Evolutionary conservation across 64 coral and sea anemone species (phyloP), one percentile per base, ranked within the genome.

Genomic region (Montipora cactus): DNA sequence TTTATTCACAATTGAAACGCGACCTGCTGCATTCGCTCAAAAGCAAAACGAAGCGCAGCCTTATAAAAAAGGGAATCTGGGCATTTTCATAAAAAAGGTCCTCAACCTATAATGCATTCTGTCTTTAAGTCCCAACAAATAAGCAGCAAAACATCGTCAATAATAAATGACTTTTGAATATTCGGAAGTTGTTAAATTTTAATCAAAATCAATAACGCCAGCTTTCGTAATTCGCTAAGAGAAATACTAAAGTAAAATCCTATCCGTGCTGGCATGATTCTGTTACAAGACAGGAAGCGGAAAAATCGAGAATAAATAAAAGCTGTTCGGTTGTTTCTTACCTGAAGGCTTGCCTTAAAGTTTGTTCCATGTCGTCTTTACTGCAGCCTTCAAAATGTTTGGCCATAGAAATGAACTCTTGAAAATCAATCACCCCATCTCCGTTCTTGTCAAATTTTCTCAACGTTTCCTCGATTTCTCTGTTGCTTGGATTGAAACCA

Each of bases 321-420:
- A 57, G 53, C 37, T 37, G 37, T 57, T 11, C 11, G 53, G 6
- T 57, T 57, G 53, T 57, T 7, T 37, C 85, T 77, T 89, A 97
- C 96, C 96, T 94, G 79, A 97, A 97, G 12, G 96, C 96, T 47
- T 97, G 96, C 14, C 96, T 67, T n/a, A 97, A 78, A 21, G 91
- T 97, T 79, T 97, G 89, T 84, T 97, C 96, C 5, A 95, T 93
- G 80, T 95, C 90, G 7, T 95, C 79, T 49, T 80, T 90, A 37
- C 82, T 62, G 52, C 96, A 94, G 11, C 96, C 96, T 20, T 86
- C 87, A 55, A 97, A 95, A 81, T 97, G 87, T 20, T 90, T 66
- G 8, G 96, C 94, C 96, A 97, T 97, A 57, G 81, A 22, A 22
- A 97, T 90, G 78, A 97, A 97, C 71, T 97, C 96, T 68, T 97